A percentile compares a stretch with the other conserved stretches of the same genome.
Evolutionary conservation across 2,797 vertebrate species (phyloP).

Genomic region (Micropoecilia bifurca): DNA sequence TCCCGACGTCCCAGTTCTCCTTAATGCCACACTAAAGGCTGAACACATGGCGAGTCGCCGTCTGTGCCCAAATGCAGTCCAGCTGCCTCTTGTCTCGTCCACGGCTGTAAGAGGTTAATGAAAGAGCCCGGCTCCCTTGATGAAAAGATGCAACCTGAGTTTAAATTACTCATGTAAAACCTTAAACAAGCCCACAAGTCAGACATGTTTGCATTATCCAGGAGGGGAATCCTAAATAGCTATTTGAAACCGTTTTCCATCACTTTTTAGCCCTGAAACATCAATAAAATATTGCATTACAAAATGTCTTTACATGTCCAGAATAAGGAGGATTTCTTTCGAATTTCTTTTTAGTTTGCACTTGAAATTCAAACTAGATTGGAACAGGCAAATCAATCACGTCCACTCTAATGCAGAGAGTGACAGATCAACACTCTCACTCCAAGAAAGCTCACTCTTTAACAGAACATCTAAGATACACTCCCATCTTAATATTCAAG

Average conservation of each 20-base stretch:
- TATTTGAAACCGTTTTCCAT: conserved; percentile 28
- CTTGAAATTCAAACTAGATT: conserved; percentile 14
- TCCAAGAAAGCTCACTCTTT: conserved; percentile 63
- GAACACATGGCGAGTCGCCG: conserved; percentile 66
- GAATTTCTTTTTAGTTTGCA: neutral
- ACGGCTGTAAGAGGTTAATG: conserved; percentile 66
- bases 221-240: conserved; percentile 35
- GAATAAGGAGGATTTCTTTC: conserved; percentile 10
- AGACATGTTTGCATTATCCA: conserved; percentile 36
- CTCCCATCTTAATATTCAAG: conserved; percentile 77
- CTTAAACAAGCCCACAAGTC: conserved; percentile 39
- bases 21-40: conserved; percentile 27
- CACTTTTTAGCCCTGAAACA: conserved; percentile 11
- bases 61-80: conserved; percentile 64
- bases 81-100: conserved; percentile 68
- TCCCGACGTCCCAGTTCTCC: conserved; percentile 37
- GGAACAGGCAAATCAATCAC: conserved; percentile 18
- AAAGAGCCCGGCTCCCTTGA: conserved; percentile 59
- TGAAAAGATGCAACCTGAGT: conserved; percentile 67
- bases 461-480: conserved; percentile 68
- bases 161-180: conserved; percentile 42
- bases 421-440: conserved; percentile 53
- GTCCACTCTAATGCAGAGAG: conserved; percentile 42
- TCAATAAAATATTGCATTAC: conserved; percentile 3
- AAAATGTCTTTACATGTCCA: neutral